A percentile compares a stretch with the other conserved stretches of the same genome.
Conservation (phyloP, 2,797 vertebrate species). For the Austrolebias charrua region DNA sequence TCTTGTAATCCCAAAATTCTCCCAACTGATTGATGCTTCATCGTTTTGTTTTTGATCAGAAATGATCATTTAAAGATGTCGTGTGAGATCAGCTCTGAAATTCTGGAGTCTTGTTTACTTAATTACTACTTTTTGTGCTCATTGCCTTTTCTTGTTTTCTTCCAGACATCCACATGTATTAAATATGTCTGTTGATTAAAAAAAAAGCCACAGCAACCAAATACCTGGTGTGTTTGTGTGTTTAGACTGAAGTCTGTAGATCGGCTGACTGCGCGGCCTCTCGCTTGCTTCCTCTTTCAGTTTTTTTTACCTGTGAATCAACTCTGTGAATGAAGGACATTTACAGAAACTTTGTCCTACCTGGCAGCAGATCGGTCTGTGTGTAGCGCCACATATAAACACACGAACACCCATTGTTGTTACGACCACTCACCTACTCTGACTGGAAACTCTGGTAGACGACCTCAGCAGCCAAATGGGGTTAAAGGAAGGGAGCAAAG, state of each 20-base stretch:
- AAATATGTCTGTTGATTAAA: neutral
- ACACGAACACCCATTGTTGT: constrained; percentile 49
- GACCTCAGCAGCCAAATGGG: constrained; percentile 43
- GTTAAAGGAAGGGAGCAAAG: constrained; percentile 47
- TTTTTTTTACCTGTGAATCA: constrained; percentile 60
- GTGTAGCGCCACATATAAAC: constrained; percentile 38
- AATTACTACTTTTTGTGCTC: neutral
- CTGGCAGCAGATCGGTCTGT: constrained; percentile 53
- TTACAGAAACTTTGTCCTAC: constrained; percentile 57
- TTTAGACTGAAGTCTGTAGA: constrained; percentile 45
- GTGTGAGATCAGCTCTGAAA: constrained; percentile 4
- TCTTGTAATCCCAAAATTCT: neutral
- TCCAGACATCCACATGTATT: neutral
- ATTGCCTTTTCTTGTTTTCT: neutral
- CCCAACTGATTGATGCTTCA: constrained; percentile 9
- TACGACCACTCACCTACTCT: constrained; percentile 32
- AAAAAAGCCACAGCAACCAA: constrained; percentile 2
- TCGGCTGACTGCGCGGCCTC: constrained; percentile 48
- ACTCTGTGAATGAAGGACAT: constrained; percentile 45
- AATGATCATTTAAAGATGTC: constrained; percentile 26
- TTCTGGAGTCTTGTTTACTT: neutral
- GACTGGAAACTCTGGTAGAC: constrained; percentile 51
- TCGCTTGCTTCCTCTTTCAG: constrained; percentile 58
- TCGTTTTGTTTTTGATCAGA: neutral
- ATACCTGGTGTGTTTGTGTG: neutral